Base-by-base conservation (phyloP, 2,797 vertebrate genomes). In the Xyrichtys novacula region DNA sequence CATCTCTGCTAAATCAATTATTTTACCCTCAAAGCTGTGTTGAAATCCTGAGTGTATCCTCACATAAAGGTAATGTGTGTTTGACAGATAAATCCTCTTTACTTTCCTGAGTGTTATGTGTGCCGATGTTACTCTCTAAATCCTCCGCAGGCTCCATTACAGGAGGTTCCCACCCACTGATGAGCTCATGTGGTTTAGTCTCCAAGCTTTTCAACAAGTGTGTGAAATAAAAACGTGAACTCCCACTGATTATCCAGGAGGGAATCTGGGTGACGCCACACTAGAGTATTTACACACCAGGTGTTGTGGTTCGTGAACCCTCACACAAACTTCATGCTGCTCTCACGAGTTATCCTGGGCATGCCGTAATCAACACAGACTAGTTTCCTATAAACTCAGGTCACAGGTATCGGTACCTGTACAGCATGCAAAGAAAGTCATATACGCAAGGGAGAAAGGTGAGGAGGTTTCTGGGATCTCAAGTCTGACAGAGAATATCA, bases 141-240 rank as follows among this genome's bases (percentile, higher is more conserved):
- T 80, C 39, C 71, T 65, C 67, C 14, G 40, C 29, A 57, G 71
- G 49, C 60, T 83, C 65, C 44, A 5, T 74, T 81, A 77, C 66
- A 68, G 32, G 17, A 44, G 48, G 25, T 68, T 77, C 60, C 59
- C 66, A 54, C 62, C 55, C 57, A 38, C 61, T 54, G 59, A 78
- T 67, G 58, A 85, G 65, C 67, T 80, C 57, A 76, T 69, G 36
- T 46, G 57, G 40, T 69, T 84, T 63, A 77, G 47, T 61, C 36
- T 25, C 16, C 39, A 42, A 44, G 69, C 52, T 71, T 65, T 76
- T 48, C 42, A n/a, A n/a, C 68, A 59, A 65, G 55, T 66, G 67
- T 61, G 44, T 32, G 44, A 62, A 75, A 67, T 68, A 70, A 74
- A 56, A 19, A 47, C n/a, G 52, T 26, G 40, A 34, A 17, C 56